A percentile compares a stretch with the other conserved stretches of the same genome.
Evolutionary conservation across 2,888 invertebrate species (phyloP).

Genomic region (Psococerastis gibbosa): DNA sequence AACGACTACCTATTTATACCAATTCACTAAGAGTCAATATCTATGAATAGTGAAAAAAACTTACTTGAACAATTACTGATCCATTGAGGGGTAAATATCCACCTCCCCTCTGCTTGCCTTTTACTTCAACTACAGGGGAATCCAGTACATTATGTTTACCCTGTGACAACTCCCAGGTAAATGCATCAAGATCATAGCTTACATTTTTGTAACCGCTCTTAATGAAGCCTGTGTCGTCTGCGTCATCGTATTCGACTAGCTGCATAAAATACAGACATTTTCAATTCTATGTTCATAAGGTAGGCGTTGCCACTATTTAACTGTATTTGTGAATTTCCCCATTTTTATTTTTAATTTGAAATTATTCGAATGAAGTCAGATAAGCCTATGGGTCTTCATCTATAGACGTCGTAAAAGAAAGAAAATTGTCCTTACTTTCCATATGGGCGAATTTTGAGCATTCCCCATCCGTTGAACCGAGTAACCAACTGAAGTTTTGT

Average conservation of each 20-base stretch:
- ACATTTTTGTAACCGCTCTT: constrained; percentile 20
- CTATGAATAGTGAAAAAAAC: constrained; percentile 9
- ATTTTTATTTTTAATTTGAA: too few relatives aligned
- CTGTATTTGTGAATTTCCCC: too few relatives aligned
- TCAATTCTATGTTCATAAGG: too few relatives aligned
- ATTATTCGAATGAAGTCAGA: constrained; percentile 16
- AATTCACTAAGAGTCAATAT: too few relatives aligned
- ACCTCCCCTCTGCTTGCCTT: constrained; percentile 19
- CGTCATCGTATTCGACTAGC: constrained; percentile 40
- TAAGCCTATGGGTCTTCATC: constrained; percentile 9
- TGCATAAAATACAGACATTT: too few relatives aligned
- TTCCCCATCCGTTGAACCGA: too few relatives aligned
- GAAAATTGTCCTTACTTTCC: background rate
- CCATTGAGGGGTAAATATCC: constrained; percentile 18
- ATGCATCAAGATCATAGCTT: constrained; percentile 23
- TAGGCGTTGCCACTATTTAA: too few relatives aligned
- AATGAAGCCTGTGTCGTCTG: constrained; percentile 30
- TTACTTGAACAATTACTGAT: constrained; percentile 23
- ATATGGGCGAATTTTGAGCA: too few relatives aligned
- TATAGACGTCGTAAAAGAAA: background rate
- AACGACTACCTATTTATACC: too few relatives aligned
- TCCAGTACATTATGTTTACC: constrained; percentile 21
- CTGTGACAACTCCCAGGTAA: constrained; percentile 25
- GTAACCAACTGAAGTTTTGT: too few relatives aligned
- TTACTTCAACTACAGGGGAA: constrained; percentile 24